These are phyloP conservation scores for Phocoena phocoena DNA, from an alignment of 2,113 vertebrate genomes.

Conservation along the genomic window DNA sequence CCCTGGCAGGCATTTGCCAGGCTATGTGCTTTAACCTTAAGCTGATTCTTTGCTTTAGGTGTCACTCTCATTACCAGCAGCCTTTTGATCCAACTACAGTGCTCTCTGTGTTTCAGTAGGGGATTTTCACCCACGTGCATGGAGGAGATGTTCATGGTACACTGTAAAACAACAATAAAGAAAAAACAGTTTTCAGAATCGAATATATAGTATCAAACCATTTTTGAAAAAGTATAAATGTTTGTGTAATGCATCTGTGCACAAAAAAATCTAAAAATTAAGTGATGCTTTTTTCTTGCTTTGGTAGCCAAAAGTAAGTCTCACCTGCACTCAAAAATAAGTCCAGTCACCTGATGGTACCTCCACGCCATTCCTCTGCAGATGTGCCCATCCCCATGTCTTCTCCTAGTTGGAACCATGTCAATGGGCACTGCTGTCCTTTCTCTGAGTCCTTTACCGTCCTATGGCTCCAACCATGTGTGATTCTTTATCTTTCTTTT, in stretches of 20 bases:
- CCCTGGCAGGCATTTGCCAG: constrained; percentile 31
- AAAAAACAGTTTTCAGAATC: constrained; percentile 29
- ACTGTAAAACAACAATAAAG: constrained; percentile 64
- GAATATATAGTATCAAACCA: background rate
- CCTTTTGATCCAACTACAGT: constrained; percentile 48
- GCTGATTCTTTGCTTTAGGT: constrained; percentile 53
- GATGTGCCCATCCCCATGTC: background rate
- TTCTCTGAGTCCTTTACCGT: background rate
- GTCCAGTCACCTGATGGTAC: background rate
- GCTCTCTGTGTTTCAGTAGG: constrained; percentile 12
- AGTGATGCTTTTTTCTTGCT: background rate
- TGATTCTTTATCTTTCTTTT: background rate
- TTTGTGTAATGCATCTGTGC: background rate
- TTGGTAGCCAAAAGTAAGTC: background rate
- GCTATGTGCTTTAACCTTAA: constrained; percentile 52
- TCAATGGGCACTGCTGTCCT: background rate
- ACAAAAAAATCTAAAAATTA: background rate
- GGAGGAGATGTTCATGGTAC: background rate
- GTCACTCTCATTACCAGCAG: constrained; percentile 44
- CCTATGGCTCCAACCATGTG: background rate
- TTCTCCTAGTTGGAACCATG: background rate
- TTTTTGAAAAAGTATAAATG: constrained; percentile 23
- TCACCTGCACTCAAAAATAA: background rate
- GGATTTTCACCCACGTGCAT: constrained; percentile 49
- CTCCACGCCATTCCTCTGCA: background rate